Conservation (phyloP, 2,888 invertebrate genomes). For the Brachyptera risi region DNA sequence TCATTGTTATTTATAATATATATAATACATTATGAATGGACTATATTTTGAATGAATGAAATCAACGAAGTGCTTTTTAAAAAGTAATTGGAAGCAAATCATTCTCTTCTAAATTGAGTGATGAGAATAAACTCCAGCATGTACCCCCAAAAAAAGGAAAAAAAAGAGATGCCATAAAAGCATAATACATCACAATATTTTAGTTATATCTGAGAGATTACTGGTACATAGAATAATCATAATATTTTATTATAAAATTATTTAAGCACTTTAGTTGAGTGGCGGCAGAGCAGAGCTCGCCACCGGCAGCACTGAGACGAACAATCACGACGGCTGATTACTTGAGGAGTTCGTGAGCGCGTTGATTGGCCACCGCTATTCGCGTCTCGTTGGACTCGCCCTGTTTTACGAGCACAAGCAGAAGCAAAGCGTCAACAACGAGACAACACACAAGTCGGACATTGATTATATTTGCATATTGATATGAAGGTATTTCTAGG, state of each 20-base stretch:
- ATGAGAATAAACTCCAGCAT: too few relatives aligned
- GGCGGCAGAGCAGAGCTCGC: slow-evolving; percentile 10
- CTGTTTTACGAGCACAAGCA: slow-evolving; percentile 44
- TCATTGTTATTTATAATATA: too few relatives aligned
- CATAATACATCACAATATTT: background rate
- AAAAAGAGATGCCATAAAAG: background rate
- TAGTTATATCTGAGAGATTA: background rate
- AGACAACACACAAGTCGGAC: too few relatives aligned
- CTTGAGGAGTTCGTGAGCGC: slow-evolving; percentile 94
- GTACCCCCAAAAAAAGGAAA: too few relatives aligned
- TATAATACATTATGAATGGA: too few relatives aligned
- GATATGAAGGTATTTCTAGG: too few relatives aligned
- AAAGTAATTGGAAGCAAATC: too few relatives aligned
- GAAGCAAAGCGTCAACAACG: background rate
- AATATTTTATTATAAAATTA: slow-evolving; percentile 26
- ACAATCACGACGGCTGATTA: slow-evolving; percentile 46
- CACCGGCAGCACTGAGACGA: background rate
- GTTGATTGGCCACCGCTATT: slow-evolving; percentile 95
- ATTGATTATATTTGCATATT: too few relatives aligned
- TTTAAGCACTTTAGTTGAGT: slow-evolving; percentile 29
- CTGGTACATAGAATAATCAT: slow-evolving; percentile 18
- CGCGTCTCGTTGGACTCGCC: slow-evolving; percentile 92
- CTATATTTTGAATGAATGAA: too few relatives aligned
- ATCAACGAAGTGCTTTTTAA: too few relatives aligned
- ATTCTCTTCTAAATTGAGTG: too few relatives aligned